phyloP scores from a whole-genome alignment of 1,140 invertebrate species.

The Tribolium castaneum region DNA sequence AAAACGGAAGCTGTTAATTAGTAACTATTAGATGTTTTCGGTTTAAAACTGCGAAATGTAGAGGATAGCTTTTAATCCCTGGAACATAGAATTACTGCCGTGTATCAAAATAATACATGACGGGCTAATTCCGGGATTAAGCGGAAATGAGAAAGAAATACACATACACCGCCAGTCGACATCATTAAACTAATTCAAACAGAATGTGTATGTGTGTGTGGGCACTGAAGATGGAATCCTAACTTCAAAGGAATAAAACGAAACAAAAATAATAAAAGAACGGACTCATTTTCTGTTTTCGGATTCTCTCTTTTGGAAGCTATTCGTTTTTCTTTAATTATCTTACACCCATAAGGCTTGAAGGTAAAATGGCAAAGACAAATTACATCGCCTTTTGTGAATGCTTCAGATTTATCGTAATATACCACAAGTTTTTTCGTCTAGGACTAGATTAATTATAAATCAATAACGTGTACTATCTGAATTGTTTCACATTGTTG shows the following conservation, averaged over 20 bases:
- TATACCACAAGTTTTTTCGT: not conserved
- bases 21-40: not conserved
- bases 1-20: slow-evolving; percentile 1
- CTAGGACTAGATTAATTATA: too few species aligned
- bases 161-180: not conserved
- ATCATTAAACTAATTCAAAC: slow-evolving; percentile 11
- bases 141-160: slow-evolving; percentile 20
- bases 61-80: slow-evolving; percentile 1
- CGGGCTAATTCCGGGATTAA: slow-evolving; percentile 6
- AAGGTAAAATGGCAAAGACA: not conserved
- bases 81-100: slow-evolving; percentile 21
- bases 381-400: not conserved
- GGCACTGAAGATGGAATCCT: not conserved
- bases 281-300: not conserved
- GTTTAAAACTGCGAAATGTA: not conserved
- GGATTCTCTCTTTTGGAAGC: not conserved
- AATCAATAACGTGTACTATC: too few species aligned
- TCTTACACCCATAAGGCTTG: not conserved
- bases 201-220: not conserved
- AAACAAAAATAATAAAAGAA: not conserved
- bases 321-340: not conserved
- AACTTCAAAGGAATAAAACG: not conserved
- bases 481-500: too few species aligned
- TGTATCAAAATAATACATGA: slow-evolving; percentile 13
- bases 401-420: not conserved